Evolutionary conservation across 37 sponge, comb jelly and placozoan genomes (phyloP), one percentile per base, ranked within the genome.

Genomic region (Corticium candelabrum): DNA sequence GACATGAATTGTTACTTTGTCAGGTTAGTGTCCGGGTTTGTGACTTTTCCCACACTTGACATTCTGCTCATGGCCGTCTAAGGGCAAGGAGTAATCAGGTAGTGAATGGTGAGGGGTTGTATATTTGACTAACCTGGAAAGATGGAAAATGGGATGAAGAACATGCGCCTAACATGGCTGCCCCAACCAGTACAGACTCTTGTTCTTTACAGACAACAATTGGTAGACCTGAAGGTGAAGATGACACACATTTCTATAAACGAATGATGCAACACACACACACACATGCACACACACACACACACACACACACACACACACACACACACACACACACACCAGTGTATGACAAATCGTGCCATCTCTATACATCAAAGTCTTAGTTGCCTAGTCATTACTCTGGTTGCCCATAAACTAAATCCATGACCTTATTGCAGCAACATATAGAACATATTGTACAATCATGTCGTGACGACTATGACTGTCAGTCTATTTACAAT

Each of bases 171-270:
- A 91, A 43, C 0, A 91, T 76, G 30, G 86, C 89, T 62, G 79
- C 68, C 0, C 92, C 92, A 5, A 79, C 32, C 2, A 88, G 77
- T 1, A 91, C 92, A 3, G 92, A 50, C 36, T 91, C 92, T 38
- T 82, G 70, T 38, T 87, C 82, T 1, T 79, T 78, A 38, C 73
- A 69, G 34, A 91, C 39, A 2, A 88, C 37, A 15, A 70, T 39
- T 35, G 86, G 83, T 38, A 82, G 40, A 3, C 80, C 83, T 86
- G 38, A 37, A 41, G n/a, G 3, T 4, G n/a, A 81, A 29, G n/a
- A n/a, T n/a, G n/a, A n/a, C n/a, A n/a, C n/a, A n/a, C n/a, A n/a
- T n/a, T n/a, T n/a, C n/a, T n/a, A n/a, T n/a, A n/a, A n/a, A n/a
- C n/a, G n/a, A n/a, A n/a, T n/a, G n/a, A n/a, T n/a, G 7, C 29